These are phyloP conservation scores for Myotis findleyi DNA, from an alignment of 2,797 vertebrate genomes.

Conservation along the genomic window DNA sequence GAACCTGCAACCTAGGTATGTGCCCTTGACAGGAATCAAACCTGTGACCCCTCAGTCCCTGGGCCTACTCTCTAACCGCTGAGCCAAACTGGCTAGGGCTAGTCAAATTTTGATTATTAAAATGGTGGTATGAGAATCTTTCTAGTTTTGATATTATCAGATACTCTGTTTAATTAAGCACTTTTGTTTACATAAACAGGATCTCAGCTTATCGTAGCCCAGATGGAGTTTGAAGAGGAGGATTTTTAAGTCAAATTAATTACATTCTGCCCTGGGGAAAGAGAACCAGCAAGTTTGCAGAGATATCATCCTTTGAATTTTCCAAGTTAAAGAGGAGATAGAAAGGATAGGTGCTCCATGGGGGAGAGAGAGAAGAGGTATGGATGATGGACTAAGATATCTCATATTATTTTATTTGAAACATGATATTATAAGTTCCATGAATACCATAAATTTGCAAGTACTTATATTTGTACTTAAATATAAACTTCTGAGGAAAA, in stretches of 20 bases:
- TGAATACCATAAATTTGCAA: background rate
- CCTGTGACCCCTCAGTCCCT: no score
- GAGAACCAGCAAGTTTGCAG: conserved; percentile 58
- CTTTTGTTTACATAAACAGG: conserved; percentile 79
- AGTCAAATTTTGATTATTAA: conserved; percentile 44
- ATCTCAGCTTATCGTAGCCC: conserved; percentile 73
- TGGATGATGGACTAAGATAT: background rate
- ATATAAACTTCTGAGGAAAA: background rate
- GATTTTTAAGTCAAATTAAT: conserved; percentile 79
- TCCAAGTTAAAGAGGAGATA: conserved; percentile 38
- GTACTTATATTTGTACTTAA: conserved; percentile 16
- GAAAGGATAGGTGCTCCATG: background rate
- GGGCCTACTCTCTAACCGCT: no score
- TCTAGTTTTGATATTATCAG: conserved; percentile 45
- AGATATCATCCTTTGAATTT: conserved; percentile 52
- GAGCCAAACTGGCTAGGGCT: no score
- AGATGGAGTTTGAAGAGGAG: conserved; percentile 74
- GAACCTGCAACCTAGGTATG: no score
- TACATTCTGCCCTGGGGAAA: conserved; percentile 67
- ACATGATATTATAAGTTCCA: background rate
- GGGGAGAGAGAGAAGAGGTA: background rate
- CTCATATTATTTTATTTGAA: conserved; percentile 59
- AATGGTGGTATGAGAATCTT: conserved; percentile 43
- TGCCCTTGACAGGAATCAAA: no score
- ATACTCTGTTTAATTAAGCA: conserved; percentile 70